These are phyloP conservation scores for Diplolepis rosae DNA, from an alignment of 2,888 invertebrate genomes.

Conservation along the genomic window DNA sequence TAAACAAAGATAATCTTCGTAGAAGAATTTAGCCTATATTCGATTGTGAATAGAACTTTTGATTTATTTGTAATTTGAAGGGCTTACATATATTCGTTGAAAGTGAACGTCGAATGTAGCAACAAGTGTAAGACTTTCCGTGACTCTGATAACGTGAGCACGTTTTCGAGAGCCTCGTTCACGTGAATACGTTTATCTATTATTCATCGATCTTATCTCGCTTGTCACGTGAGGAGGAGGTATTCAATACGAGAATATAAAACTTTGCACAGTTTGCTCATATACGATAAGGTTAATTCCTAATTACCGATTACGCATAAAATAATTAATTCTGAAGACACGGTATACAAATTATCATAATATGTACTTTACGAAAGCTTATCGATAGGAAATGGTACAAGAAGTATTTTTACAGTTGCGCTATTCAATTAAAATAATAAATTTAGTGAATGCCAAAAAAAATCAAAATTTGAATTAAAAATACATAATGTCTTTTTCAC, in stretches of 20 bases:
- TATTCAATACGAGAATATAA: slow-evolving; percentile 1
- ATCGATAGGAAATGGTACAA: too few relatives aligned
- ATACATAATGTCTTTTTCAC: neutral
- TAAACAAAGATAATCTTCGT: neutral
- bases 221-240: slow-evolving; percentile 16
- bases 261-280: slow-evolving; percentile 6
- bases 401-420: neutral
- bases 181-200: slow-evolving; percentile 8
- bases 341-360: neutral
- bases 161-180: slow-evolving; percentile 12
- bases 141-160: neutral
- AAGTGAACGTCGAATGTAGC: neutral
- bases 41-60: neutral
- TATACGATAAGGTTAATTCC: neutral
- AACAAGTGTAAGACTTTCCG: slow-evolving; percentile 16
- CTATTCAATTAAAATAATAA: neutral
- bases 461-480: neutral
- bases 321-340: neutral
- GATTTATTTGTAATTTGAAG: neutral
- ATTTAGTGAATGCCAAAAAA: neutral
- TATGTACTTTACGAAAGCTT: neutral
- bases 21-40: neutral
- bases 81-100: neutral
- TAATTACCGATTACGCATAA: neutral
- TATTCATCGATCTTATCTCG: slow-evolving; percentile 15